A percentile compares a stretch with the other conserved stretches of the same genome.
Evolutionary conservation across 1,140 invertebrate species (phyloP).

Genomic region (Acromyrmex echinatior): DNA sequence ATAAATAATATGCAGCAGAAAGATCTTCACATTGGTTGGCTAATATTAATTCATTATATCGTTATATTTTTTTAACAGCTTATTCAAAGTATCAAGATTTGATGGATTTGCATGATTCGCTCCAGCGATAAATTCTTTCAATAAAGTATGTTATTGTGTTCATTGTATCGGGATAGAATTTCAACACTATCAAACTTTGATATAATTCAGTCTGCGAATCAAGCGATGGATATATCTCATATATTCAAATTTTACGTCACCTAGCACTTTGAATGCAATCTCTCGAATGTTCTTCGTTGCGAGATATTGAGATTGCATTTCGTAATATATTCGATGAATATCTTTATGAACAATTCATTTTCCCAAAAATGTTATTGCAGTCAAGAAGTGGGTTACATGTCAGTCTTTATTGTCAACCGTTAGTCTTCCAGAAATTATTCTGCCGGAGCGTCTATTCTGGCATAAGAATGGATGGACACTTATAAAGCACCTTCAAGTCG

Average conservation of each 20-base stretch:
- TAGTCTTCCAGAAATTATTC: constrained; percentile 14
- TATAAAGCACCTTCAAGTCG: neutral
- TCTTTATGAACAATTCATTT: constrained; percentile 10
- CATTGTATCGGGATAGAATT: constrained; percentile 24
- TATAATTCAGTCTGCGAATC: constrained; percentile 12
- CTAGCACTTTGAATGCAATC: constrained; percentile 1
- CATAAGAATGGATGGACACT: constrained; percentile 6
- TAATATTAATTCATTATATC: neutral
- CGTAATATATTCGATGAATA: constrained; percentile 3
- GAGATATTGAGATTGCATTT: constrained; percentile 47
- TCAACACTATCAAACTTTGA: constrained; percentile 40
- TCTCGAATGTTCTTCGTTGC: constrained; percentile 22
- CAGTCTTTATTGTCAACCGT: constrained; percentile 1
- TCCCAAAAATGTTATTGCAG: constrained; percentile 12
- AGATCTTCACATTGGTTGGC: neutral
- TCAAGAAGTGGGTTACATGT: constrained; percentile 12
- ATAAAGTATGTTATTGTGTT: constrained; percentile 4
- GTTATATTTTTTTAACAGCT: neutral
- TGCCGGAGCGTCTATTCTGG: neutral
- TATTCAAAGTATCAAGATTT: neutral
- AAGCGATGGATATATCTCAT: neutral
- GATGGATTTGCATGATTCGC: neutral
- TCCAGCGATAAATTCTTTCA: neutral
- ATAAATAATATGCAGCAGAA: neutral
- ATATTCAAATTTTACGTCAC: constrained; percentile 43